Percentiles rank a stretch among this genome's conserved stretches.
Evolutionary conservation across 2,888 invertebrate species (phyloP).

Genomic region (Limnephilus lunatus): DNA sequence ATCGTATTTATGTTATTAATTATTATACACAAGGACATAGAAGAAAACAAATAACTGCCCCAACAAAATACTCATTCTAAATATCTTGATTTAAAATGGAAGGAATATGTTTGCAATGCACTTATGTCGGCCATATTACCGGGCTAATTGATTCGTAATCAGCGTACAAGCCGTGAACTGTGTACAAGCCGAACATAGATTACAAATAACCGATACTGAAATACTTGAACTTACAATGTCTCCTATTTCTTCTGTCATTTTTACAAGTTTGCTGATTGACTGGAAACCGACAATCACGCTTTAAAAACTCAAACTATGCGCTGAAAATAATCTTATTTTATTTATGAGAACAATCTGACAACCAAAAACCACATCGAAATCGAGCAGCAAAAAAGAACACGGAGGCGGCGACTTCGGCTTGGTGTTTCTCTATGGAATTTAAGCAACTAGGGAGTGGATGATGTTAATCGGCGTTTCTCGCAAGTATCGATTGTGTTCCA

Average conservation of each 20-base stretch:
- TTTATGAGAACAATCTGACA: background rate
- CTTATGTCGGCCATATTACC: slow-evolving; percentile 1
- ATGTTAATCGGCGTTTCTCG: background rate
- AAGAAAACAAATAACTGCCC: background rate
- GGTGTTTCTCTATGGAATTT: background rate
- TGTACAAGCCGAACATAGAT: background rate
- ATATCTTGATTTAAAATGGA: background rate
- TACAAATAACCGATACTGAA: slow-evolving; percentile 3
- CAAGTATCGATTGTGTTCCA: background rate
- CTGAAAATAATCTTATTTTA: background rate
- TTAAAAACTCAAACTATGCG: background rate
- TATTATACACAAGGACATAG: background rate
- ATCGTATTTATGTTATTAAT: background rate
- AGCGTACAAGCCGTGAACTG: background rate
- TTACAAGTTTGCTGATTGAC: background rate
- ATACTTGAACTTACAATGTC: slow-evolving; percentile 55
- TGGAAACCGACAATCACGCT: background rate
- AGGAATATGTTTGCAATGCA: background rate
- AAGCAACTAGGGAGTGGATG: background rate
- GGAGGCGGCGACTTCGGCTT: background rate
- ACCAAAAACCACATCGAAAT: background rate
- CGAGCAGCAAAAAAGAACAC: background rate
- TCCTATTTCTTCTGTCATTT: slow-evolving; percentile 57
- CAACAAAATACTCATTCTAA: background rate
- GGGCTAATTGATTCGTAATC: background rate